phyloP scores from a whole-genome alignment of 2,113 vertebrate genomes.

The Neodontobutis hainanensis region DNA sequence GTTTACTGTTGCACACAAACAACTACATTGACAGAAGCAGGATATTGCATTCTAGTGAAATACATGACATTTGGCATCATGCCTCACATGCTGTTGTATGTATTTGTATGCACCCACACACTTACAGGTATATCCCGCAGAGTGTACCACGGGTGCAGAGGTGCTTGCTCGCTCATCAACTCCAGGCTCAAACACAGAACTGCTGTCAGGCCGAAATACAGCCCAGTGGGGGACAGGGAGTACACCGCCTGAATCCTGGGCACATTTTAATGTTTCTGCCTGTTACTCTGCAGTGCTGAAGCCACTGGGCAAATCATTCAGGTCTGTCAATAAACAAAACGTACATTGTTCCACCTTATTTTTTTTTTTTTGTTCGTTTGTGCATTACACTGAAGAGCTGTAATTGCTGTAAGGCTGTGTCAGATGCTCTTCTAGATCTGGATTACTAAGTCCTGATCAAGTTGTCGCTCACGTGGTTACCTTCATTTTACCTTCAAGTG shows the following conservation, averaged over 20 bases:
- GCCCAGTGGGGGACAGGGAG: slow-evolving; percentile 4
- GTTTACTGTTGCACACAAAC: slow-evolving; percentile 32
- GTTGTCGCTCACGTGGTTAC: neutral
- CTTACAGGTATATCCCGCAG: neutral
- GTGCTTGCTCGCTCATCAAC: slow-evolving; percentile 31
- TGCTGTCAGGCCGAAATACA: slow-evolving; percentile 29
- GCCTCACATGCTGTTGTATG: slow-evolving; percentile 1
- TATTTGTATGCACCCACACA: slow-evolving; percentile 6
- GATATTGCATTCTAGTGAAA: slow-evolving; percentile 47
- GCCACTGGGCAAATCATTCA: neutral
- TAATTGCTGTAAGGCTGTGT: neutral
- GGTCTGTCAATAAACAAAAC: neutral
- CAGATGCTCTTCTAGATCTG: neutral
- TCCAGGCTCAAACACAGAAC: slow-evolving; percentile 28
- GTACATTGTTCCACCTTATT: neutral
- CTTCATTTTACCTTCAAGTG: slow-evolving; percentile 9
- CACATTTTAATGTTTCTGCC: slow-evolving; percentile 23
- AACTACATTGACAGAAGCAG: slow-evolving; percentile 24
- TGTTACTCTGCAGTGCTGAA: neutral
- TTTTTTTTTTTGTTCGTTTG: neutral
- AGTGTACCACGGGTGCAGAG: slow-evolving; percentile 17
- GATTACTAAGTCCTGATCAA: slow-evolving; percentile 1
- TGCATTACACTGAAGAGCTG: neutral
- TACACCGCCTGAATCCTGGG: slow-evolving; percentile 6
- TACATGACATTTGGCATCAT: slow-evolving; percentile 31